phyloP scores from a whole-genome alignment of 2,888 invertebrate species.

The Dione juno region DNA sequence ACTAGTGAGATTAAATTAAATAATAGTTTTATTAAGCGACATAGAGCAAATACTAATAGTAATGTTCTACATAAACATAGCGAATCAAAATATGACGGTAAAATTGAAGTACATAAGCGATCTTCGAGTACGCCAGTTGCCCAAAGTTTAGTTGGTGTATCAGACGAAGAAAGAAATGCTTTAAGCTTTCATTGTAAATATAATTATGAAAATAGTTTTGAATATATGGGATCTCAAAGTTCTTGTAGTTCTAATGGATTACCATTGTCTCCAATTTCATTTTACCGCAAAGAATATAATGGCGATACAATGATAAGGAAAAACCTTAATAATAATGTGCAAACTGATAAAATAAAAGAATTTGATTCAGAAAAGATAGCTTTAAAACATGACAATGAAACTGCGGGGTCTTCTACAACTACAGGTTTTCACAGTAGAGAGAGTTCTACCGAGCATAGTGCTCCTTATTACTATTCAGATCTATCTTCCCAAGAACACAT shows the following conservation, averaged over 20 bases:
- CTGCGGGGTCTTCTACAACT: conserved; percentile 66
- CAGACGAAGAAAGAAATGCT: conserved; percentile 50
- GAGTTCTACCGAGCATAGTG: conserved; percentile 86
- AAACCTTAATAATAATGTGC: conserved; percentile 71
- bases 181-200: conserved; percentile 54
- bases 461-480: conserved; percentile 95
- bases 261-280: conserved; percentile 73
- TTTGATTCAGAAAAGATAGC: conserved; percentile 73
- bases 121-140: conserved; percentile 69
- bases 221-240: conserved; percentile 69
- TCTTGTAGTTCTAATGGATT: conserved; percentile 68
- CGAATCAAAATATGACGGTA: conserved; percentile 4
- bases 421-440: conserved; percentile 85
- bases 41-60: conserved; percentile 36
- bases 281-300: conserved; percentile 75
- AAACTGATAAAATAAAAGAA: conserved; percentile 76
- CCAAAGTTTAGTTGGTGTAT: conserved; percentile 50
- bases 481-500: conserved; percentile 83
- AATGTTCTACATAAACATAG: conserved; percentile 30
- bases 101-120: conserved; percentile 49
- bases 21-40: conserved; percentile 35
- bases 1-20: conserved; percentile 53
- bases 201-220: conserved; percentile 60
- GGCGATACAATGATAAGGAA: conserved; percentile 70
- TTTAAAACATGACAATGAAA: conserved; percentile 61